Percentiles rank a stretch among this genome's conserved stretches.
phyloP scores from a whole-genome alignment of 2,888 invertebrate species.

The Drosophila borealis region DNA sequence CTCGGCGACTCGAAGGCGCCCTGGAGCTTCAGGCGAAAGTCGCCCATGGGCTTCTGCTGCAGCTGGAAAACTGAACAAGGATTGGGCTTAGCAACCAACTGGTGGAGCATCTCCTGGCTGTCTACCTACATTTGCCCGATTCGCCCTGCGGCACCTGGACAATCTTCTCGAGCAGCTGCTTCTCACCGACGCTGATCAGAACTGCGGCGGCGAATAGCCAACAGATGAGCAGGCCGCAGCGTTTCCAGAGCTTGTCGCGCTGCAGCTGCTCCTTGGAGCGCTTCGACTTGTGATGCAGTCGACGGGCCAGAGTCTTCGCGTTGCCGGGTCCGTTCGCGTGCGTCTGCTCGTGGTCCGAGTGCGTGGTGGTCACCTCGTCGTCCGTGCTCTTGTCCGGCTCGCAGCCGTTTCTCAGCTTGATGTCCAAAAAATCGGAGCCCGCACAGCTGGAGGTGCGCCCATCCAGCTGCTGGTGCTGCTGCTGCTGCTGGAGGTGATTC shows the following conservation, averaged over 20 bases:
- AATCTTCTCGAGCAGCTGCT: conserved; percentile 81
- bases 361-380: conserved; percentile 76
- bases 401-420: conserved; percentile 31
- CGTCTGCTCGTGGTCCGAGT: conserved; percentile 76
- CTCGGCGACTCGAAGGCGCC: conserved; percentile 74
- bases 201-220: conserved; percentile 81
- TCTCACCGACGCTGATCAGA: conserved; percentile 82
- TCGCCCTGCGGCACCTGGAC: conserved; percentile 79
- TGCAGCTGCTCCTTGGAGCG: conserved; percentile 67
- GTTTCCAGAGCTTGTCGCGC: conserved; percentile 72
- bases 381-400: conserved; percentile 72
- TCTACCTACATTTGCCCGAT: conserved; percentile 74
- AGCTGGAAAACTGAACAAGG: conserved; percentile 62
- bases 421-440: conserved; percentile 68
- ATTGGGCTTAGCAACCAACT: not conserved
- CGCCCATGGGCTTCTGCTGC: conserved; percentile 76
- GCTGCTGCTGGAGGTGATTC: not conserved
- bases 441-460: conserved; percentile 57
- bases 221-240: conserved; percentile 74
- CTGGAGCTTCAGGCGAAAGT: conserved; percentile 77
- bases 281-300: conserved; percentile 69
- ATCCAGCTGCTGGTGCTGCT: conserved; percentile 23
- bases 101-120: no score
- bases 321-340: conserved; percentile 58
- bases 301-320: conserved; percentile 59